Evolutionary conservation across 1,140 invertebrate genomes (phyloP), one percentile per base, ranked within the genome.

Genomic region (Drosophila punjabiensis): DNA sequence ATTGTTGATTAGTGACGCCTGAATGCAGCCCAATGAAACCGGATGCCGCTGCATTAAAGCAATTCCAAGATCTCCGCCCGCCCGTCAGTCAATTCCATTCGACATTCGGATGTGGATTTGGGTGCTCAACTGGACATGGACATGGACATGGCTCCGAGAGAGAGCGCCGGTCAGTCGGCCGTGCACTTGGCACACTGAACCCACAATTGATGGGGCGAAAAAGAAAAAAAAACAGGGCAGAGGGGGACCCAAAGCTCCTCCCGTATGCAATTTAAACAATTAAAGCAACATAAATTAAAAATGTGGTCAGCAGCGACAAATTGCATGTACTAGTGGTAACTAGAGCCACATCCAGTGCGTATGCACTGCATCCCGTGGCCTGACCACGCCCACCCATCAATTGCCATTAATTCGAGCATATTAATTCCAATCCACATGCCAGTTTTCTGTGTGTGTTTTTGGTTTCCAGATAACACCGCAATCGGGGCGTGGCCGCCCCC

Each of bases 251-350:
- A 7, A 58, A 47, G 24, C 39, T 24, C 18, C 7, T 20, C 73
- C 81, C 28, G 39, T 66, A 50, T 47, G 59, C 66, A 75, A 87
- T 87, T 90, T 90, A 78, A 90, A 85, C 82, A 90, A 90, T 90
- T 90, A 86, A 90, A 82, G 80, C 69, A 53, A 82, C 84, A 89
- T 89, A 82, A 89, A 89, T 89, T 90, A 82, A 86, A 89, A 90
- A 90, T 90, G 86, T 81, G 86, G 85, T 88, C 50, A 82, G 79
- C 69, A 85, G 60, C 81, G 74, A 81, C 77, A 88, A 88, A 88
- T 78, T 83, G 84, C 71, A 78, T 67, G 62, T 70, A 58, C 39
- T 48, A 67, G 69, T 70, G 65, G 77, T 66, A 80, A 79, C 64
- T 79, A 79, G 76, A 70, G 58, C 76, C 67, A 48, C 48, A 62